Percentiles rank a stretch among this genome's conserved stretches.
Conservation (phyloP, 2,888 invertebrate species). For the Ochropleura leucogaster region DNA sequence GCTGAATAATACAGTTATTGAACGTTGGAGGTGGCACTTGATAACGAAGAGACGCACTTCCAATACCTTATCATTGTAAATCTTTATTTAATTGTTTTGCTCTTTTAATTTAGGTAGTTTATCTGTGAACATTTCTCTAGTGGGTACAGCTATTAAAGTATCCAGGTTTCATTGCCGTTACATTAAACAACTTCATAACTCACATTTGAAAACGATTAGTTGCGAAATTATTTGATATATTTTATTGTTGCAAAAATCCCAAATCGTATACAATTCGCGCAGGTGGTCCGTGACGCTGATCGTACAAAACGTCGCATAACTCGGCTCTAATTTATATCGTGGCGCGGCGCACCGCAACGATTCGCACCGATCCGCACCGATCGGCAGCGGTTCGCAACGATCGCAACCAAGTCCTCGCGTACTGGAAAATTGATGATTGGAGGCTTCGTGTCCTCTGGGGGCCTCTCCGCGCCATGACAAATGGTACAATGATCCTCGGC, state of each 20-base stretch:
- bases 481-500: conserved; percentile 56
- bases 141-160: background rate
- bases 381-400: conserved; percentile 23
- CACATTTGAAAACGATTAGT: background rate
- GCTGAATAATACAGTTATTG: conserved; percentile 46
- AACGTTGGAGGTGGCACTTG: conserved; percentile 19
- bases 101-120: background rate
- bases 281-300: conserved; percentile 43
- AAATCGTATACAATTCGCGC: background rate
- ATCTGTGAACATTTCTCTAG: background rate
- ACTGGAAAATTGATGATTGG: conserved; percentile 59
- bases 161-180: background rate
- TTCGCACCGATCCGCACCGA: conserved; percentile 19
- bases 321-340: conserved; percentile 40
- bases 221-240: conserved; percentile 8
- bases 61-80: conserved; percentile 28
- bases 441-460: conserved; percentile 46
- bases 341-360: conserved; percentile 20
- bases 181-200: background rate
- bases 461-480: conserved; percentile 53
- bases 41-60: conserved; percentile 7
- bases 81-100: conserved; percentile 21
- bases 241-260: background rate
- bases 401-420: conserved; percentile 17
- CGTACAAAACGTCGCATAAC: conserved; percentile 39